Evolutionary conservation across 2,888 invertebrate species (phyloP).

Genomic region (Rhorus exstirpatorius): DNA sequence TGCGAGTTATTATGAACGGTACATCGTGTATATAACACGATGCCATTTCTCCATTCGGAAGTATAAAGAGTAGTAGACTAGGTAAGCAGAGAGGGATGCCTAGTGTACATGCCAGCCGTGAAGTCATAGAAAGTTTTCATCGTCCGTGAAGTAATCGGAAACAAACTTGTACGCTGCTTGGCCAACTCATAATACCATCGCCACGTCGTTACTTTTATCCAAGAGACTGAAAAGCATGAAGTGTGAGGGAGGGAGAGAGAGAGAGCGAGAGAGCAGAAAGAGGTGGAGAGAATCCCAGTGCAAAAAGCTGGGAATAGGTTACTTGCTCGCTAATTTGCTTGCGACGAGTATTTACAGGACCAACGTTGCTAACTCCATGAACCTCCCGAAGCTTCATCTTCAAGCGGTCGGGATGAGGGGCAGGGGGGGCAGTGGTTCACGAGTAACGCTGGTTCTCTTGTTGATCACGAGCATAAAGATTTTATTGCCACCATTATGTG

Average conservation of each 20-base stretch:
- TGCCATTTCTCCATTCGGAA: slow-evolving; percentile 12
- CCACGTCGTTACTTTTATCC: slow-evolving; percentile 63
- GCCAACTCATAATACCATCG: slow-evolving; percentile 57
- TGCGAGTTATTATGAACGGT: slow-evolving; percentile 32
- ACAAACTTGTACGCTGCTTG: slow-evolving; percentile 59
- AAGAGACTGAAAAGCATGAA: slow-evolving; percentile 27
- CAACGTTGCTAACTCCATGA: slow-evolving; percentile 21
- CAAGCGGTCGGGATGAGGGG: neutral
- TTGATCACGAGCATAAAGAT: slow-evolving; percentile 73
- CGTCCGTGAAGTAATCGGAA: slow-evolving; percentile 66
- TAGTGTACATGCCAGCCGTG: slow-evolving; percentile 24
- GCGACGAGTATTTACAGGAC: slow-evolving; percentile 63
- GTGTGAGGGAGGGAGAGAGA: neutral
- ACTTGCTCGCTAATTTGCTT: slow-evolving; percentile 69
- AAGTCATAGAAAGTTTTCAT: slow-evolving; percentile 61
- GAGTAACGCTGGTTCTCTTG: slow-evolving; percentile 25
- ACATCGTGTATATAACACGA: slow-evolving; percentile 27
- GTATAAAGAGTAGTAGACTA: too few species aligned
- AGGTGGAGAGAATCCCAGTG: neutral
- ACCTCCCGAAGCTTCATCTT: slow-evolving; percentile 35
- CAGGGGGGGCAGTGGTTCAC: neutral
- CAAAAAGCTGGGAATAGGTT: slow-evolving; percentile 10
- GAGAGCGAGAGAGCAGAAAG: neutral
- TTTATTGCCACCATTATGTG: slow-evolving; percentile 76
- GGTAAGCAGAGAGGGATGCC: slow-evolving; percentile 8